Evolutionary conservation across 2,797 vertebrate genomes (phyloP), one percentile per base, ranked within the genome.

Genomic region (Enteromius thamalakanensis): DNA sequence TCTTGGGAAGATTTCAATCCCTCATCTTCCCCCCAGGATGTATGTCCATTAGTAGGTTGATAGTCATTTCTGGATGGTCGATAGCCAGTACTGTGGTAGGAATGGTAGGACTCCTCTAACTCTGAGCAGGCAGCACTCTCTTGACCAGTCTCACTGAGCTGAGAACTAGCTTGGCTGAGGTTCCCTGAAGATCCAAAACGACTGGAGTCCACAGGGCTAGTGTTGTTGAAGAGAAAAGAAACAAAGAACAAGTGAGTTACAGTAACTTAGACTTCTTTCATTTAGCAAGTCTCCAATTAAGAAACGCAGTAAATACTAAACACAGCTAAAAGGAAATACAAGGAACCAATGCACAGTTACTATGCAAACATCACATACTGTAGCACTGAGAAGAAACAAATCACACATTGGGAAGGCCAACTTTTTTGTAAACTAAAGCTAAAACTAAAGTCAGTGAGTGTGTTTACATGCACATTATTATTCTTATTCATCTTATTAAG

Each of bases 131-230:
- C 92, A 19, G 92, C 92, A 78, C 94, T 94, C 82, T 94, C 97
- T 26, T 95, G 97, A 68, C 98, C 97, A 81, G 92, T 93, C 88
- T 98, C 98, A 80, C 97, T 99, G 55, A 97, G 94, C 84, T 97
- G 97, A 88, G 97, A 98, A 90, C 98, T 99, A 82, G 94, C 94
- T 92, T 97, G 97, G 91, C 98, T 99, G 90, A 99, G 92, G 87
- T 98, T 98, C 89, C 97, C 97, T 58, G 98, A 99, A 71, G 98
- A 99, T 79, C 96, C 95, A 42, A 96, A 98, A 87, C 94, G 96
- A 94, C 96, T 98, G 92, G 97, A 98, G 92, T 96, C 95, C 92
- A 93, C 95, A 76, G 97, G 97, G 94, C 98, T 99, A 92, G 29
- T 92, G 84, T 87, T 83, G 89, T 87, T 79, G 94, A 49, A 92